These are phyloP conservation scores for Corythaixoides concolor DNA, from an alignment of 2,113 vertebrate species.

Conservation along the genomic window DNA sequence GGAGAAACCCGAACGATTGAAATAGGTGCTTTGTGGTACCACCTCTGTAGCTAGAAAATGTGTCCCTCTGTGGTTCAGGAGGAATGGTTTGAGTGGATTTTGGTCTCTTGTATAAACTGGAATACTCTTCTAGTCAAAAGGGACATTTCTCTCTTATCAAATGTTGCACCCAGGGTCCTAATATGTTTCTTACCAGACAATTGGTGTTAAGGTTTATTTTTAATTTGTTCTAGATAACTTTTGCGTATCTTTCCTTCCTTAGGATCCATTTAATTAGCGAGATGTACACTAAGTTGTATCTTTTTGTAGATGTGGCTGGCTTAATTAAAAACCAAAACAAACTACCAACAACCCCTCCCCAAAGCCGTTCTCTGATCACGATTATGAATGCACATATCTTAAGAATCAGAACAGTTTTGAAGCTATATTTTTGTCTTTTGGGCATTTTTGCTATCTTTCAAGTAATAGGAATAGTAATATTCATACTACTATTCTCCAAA, in stretches of 20 bases:
- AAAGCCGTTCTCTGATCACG: neutral
- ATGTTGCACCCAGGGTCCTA: neutral
- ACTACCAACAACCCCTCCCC: neutral
- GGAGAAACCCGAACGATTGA: neutral
- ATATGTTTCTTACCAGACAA: neutral
- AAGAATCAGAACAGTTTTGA: neutral
- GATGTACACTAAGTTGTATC: neutral
- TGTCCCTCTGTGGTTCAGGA: neutral
- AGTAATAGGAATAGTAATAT: neutral
- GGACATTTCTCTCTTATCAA: neutral
- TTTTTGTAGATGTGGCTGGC: neutral
- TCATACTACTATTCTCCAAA: neutral
- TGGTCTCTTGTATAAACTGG: neutral
- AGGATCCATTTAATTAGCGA: neutral
- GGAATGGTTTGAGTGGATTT: neutral
- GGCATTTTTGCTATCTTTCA: neutral
- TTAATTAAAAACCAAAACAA: neutral
- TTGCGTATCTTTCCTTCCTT: neutral
- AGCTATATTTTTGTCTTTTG: neutral
- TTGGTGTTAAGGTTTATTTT: neutral
- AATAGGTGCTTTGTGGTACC: neutral
- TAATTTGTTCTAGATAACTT: neutral
- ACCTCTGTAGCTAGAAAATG: neutral
- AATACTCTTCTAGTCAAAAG: neutral
- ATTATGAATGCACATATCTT: neutral